Evolutionary conservation across 2,888 invertebrate species (phyloP), one percentile per base, ranked within the genome.

Genomic region (Chymomyza amoena): DNA sequence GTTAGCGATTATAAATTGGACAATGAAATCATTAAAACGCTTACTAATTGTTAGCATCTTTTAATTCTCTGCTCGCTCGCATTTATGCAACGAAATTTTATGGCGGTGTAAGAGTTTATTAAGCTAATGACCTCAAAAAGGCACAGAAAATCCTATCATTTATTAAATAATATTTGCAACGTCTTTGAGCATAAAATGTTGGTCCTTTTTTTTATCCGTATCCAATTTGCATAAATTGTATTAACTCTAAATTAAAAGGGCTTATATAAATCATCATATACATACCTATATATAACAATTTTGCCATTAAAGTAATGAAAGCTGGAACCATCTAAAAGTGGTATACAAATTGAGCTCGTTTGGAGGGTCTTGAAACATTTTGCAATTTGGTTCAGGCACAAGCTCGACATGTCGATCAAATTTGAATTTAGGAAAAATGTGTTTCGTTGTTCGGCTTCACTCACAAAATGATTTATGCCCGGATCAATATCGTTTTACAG

Each of bases 11-110:
- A 89, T 89, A 89, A 90, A 90, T 85, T 88, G 87, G 84, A 87
- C 89, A 90, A 90, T 90, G 85, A 90, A 89, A 89, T 88, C 84
- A 90, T 90, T 90, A 89, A 88, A 83, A 74, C 72, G 76, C 56
- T 74, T 81, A 73, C 76, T 89, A 82, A 86, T 82, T 81, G 70
- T 79, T 72, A 69, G 70, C 63, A 70, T 62, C 32, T 67, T 83
- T 75, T 80, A 80, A 80, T 76, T 76, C 69, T 69, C 70, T 59
- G 65, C 72, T 69, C 68, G 65, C 72, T 69, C 68, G 50, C 61
- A 70, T 79, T 73, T 83, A 76, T 64, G 70, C 70, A 71, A 62
- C 71, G 28, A 72, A 72, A 64, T 61, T 70, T 87, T 78, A 64
- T 70, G 64, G 52, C 61, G 28, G 56, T 54, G 61, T 61, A 68